Evolutionary conservation across 53 echinoderm and acorn worm genomes (phyloP).

Genomic region (Apostichopus leukothele): DNA sequence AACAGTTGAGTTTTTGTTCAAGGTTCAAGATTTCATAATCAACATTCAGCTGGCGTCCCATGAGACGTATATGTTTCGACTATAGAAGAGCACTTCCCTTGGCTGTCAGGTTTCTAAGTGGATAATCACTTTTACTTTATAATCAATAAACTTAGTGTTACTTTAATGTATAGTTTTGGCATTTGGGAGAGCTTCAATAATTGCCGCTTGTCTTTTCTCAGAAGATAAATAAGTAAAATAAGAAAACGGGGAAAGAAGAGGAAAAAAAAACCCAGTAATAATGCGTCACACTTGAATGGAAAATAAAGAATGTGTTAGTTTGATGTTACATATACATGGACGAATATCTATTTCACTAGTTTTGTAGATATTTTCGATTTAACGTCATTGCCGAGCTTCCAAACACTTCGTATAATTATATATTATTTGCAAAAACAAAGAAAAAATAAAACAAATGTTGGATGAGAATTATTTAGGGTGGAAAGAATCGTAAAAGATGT

Average conservation of each 20-base stretch:
- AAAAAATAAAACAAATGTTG: no score
- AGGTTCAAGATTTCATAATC: neutral
- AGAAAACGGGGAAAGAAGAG: neutral
- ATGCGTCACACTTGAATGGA: no score
- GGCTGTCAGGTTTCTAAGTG: conserved; percentile 4
- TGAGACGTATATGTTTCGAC: neutral
- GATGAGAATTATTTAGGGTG: no score
- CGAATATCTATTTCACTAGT: no score
- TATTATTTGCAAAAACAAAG: no score
- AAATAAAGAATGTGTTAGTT: no score
- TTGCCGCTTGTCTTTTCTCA: neutral
- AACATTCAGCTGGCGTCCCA: neutral
- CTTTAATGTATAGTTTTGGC: neutral
- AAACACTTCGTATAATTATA: no score
- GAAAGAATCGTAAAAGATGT: no score
- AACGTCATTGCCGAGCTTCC: no score
- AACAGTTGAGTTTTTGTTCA: no score
- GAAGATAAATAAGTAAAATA: neutral
- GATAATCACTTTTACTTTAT: neutral
- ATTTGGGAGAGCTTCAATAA: conserved; percentile 5
- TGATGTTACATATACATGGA: no score
- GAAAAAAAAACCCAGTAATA: neutral
- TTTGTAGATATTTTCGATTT: no score
- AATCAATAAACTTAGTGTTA: neutral
- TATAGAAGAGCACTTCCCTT: conserved; percentile 8